Evolutionary conservation across 2,888 invertebrate genomes (phyloP).

Genomic region (Cheiracanthium punctorium): DNA sequence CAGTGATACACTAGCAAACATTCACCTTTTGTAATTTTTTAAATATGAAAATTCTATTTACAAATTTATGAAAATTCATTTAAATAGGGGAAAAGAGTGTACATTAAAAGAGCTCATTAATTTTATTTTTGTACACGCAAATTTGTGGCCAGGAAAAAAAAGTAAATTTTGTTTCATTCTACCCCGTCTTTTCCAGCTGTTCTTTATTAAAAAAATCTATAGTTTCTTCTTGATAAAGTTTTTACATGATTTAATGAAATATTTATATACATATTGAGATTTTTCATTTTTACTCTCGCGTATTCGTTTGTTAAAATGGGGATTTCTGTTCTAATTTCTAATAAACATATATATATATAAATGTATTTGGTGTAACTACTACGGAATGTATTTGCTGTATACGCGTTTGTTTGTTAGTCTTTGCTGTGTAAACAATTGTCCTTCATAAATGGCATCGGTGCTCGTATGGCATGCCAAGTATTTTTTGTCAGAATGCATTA

Average conservation of each 20-base stretch:
- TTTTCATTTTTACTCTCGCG: not conserved
- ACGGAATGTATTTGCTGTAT: not conserved
- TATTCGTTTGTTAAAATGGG: not conserved
- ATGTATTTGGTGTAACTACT: not conserved
- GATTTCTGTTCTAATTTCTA: not conserved
- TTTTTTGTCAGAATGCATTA: not conserved
- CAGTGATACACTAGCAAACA: no score
- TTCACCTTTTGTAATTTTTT: no score
- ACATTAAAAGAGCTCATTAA: no score
- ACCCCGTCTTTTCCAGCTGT: no score
- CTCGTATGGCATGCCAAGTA: not conserved
- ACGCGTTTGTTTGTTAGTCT: not conserved
- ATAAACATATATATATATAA: no score
- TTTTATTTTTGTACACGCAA: no score
- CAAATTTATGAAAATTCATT: no score
- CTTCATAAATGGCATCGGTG: not conserved
- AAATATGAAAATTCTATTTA: no score
- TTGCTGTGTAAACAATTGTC: not conserved
- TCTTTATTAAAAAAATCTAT: not conserved
- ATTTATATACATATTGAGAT: not conserved
- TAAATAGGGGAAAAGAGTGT: no score
- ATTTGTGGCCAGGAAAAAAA: no score
- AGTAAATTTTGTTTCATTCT: no score
- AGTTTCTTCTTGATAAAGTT: not conserved
- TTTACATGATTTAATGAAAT: not conserved